These are phyloP conservation scores for Pituophis catenifer DNA, from an alignment of 2,113 vertebrate genomes.

Conservation along the genomic window DNA sequence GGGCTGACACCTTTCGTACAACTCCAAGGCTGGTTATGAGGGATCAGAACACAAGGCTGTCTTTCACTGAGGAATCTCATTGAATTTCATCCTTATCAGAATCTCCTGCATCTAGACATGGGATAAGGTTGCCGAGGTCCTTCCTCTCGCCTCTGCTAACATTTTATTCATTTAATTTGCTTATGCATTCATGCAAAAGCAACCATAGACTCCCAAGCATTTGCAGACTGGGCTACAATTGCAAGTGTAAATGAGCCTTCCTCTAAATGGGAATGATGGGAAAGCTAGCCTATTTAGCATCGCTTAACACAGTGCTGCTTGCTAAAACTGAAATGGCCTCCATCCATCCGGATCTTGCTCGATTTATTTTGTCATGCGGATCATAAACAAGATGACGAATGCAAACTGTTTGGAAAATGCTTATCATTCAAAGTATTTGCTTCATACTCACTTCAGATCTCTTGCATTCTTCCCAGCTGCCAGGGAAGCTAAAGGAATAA, in stretches of 20 bases:
- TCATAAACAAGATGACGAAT: slow-evolving; percentile 49
- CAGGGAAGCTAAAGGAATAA: slow-evolving; percentile 15
- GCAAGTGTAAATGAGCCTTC: not conserved
- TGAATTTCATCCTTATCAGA: not conserved
- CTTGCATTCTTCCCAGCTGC: slow-evolving; percentile 14
- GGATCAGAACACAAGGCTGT: not conserved
- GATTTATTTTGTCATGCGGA: slow-evolving; percentile 35
- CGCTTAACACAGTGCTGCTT: not conserved
- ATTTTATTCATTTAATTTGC: not conserved
- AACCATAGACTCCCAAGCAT: not conserved
- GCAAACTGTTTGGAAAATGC: slow-evolving; percentile 36
- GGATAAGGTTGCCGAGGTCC: not conserved
- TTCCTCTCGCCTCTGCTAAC: not conserved
- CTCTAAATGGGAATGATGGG: not conserved
- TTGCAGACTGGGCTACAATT: not conserved
- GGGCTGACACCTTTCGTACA: not conserved
- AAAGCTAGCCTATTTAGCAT: slow-evolving; percentile 4
- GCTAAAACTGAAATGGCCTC: not conserved
- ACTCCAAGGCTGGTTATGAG: not conserved
- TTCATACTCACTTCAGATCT: slow-evolving; percentile 25
- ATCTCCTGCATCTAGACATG: not conserved
- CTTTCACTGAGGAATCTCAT: not conserved
- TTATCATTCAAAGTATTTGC: slow-evolving; percentile 49
- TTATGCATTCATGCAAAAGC: not conserved
- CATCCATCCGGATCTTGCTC: slow-evolving; percentile 39